phyloP scores from a whole-genome alignment of 37 sponge, comb jelly and placozoan species.

The Bolinopsis microptera region DNA sequence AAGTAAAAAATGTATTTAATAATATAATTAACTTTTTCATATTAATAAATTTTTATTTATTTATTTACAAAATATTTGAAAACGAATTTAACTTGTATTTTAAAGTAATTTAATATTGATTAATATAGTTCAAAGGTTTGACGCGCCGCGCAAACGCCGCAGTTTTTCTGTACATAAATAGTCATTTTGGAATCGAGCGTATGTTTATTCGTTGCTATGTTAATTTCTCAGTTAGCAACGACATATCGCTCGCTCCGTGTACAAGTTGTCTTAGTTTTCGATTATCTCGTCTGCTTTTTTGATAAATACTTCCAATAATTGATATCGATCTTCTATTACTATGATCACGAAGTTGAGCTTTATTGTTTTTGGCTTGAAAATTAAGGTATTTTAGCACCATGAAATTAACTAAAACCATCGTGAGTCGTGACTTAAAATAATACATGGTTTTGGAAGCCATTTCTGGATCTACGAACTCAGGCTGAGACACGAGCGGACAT shows the following conservation, averaged over 20 bases:
- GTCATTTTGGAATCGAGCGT: constrained; percentile 24
- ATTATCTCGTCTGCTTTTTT: not conserved
- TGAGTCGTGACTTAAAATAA: too few species aligned
- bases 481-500: too few species aligned
- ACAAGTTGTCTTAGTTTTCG: not conserved
- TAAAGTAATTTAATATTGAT: not conserved
- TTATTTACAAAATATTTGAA: not conserved
- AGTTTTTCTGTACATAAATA: not conserved
- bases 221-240: not conserved
- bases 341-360: too few species aligned
- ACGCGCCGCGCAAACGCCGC: not conserved
- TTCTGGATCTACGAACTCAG: too few species aligned
- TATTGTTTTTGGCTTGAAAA: too few species aligned
- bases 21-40: not conserved
- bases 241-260: not conserved
- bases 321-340: too few species aligned
- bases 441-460: too few species aligned
- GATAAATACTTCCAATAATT: too few species aligned
- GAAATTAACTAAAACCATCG: too few species aligned
- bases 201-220: constrained; percentile 56
- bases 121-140: not conserved
- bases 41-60: not conserved
- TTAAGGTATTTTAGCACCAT: too few species aligned
- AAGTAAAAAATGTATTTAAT: not conserved
- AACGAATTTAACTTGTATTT: not conserved